A percentile compares a stretch with the other conserved stretches of the same genome.
phyloP scores from a whole-genome alignment of 2,888 invertebrate species.

The Luffia ferchaultella region DNA sequence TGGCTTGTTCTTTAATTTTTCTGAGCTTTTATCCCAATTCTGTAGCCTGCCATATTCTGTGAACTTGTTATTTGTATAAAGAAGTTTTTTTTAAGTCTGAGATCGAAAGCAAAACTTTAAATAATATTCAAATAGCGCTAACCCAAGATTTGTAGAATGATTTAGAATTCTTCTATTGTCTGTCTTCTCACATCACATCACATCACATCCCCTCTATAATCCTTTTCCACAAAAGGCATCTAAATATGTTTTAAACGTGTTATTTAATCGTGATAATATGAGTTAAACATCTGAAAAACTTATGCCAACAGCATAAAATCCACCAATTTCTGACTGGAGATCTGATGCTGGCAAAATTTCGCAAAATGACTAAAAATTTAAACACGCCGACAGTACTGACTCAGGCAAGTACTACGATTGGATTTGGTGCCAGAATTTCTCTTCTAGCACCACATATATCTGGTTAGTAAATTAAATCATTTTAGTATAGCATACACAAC shows the following conservation, averaged over 20 bases:
- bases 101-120: background rate
- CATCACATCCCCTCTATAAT: too few species aligned
- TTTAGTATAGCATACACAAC: too few species aligned
- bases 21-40: too few species aligned
- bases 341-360: constrained; percentile 44
- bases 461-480: constrained; percentile 22
- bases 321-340: constrained; percentile 24
- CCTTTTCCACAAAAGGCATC: too few species aligned
- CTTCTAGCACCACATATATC: constrained; percentile 45
- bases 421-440: constrained; percentile 42
- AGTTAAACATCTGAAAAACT: background rate
- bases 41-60: too few species aligned
- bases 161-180: too few species aligned
- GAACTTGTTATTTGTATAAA: too few species aligned
- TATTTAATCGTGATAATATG: background rate
- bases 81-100: too few species aligned
- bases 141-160: background rate
- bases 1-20: too few species aligned
- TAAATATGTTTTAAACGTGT: too few species aligned
- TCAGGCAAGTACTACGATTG: constrained; percentile 36
- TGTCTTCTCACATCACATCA: too few species aligned
- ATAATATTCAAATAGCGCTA: background rate
- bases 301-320: background rate
- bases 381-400: constrained; percentile 37
- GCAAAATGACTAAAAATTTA: constrained; percentile 48